Evolutionary conservation across 2,113 vertebrate genomes (phyloP).

Genomic region (Laticauda laticaudata): DNA sequence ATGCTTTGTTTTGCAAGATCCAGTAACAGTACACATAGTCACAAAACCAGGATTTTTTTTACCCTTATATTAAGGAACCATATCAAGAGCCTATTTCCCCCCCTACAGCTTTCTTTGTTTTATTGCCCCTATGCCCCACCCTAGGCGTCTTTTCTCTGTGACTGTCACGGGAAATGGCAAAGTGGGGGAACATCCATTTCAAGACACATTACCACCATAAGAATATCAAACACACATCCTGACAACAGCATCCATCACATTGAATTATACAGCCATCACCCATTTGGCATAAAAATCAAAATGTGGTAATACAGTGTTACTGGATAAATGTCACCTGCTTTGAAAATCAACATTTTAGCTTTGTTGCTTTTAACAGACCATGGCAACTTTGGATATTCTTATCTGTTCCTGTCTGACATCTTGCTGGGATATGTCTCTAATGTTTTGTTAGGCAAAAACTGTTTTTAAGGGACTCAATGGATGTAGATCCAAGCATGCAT

Average conservation of each 20-base stretch:
- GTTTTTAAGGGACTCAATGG: background rate
- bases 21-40: background rate
- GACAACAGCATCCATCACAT: background rate
- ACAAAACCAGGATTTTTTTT: rapidly evolving
- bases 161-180: background rate
- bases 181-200: background rate
- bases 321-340: background rate
- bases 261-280: rapidly evolving
- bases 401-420: background rate
- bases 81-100: background rate
- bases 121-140: rapidly evolving
- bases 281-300: rapidly evolving
- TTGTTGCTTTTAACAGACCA: background rate
- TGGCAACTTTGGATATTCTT: background rate
- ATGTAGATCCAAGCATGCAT: background rate
- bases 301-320: rapidly evolving
- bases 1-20: background rate
- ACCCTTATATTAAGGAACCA: background rate
- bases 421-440: background rate
- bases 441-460: background rate
- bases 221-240: background rate
- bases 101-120: background rate
- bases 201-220: background rate
- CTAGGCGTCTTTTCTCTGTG: background rate
- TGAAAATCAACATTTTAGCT: rapidly evolving